A percentile compares a stretch with the other conserved stretches of the same genome.
These are phyloP conservation scores for Euschistus heros DNA, from an alignment of 1,140 invertebrate species.

Conservation along the genomic window DNA sequence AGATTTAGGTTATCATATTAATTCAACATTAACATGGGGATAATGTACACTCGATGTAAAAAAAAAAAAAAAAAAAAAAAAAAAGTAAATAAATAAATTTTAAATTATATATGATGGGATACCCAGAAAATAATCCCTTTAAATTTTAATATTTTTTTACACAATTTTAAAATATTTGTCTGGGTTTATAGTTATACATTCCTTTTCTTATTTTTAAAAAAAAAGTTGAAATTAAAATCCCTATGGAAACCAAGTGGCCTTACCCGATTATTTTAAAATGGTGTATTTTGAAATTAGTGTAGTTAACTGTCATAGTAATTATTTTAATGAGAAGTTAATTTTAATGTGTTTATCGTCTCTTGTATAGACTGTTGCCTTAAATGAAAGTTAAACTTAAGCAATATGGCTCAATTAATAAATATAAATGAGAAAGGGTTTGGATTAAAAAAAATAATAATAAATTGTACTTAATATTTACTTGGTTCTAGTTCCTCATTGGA, in stretches of 20 bases:
- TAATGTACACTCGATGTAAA: not conserved
- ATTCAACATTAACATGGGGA: not conserved
- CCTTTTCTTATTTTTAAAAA: conserved; percentile 1
- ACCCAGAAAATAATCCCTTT: not conserved
- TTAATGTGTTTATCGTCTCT: not conserved
- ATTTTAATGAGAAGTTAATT: no score
- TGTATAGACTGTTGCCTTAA: conserved; percentile 13
- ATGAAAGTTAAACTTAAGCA: not conserved
- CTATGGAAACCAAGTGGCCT: conserved; percentile 8
- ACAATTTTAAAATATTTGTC: not conserved
- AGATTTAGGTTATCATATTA: no score
- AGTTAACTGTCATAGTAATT: no score
- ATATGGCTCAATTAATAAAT: conserved; percentile 4
- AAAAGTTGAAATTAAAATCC: not conserved
- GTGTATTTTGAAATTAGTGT: no score
- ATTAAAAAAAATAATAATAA: no score
- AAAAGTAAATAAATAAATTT: no score
- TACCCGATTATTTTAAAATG: not conserved
- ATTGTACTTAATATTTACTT: no score
- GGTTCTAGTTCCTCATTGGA: no score
- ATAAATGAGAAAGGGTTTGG: not conserved
- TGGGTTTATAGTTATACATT: not conserved
- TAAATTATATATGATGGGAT: conserved; percentile 14
- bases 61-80: no score
- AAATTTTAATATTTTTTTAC: conserved; percentile 1